Base-by-base conservation (phyloP, 2,113 vertebrate species). In the Tetrax tetrax region DNA sequence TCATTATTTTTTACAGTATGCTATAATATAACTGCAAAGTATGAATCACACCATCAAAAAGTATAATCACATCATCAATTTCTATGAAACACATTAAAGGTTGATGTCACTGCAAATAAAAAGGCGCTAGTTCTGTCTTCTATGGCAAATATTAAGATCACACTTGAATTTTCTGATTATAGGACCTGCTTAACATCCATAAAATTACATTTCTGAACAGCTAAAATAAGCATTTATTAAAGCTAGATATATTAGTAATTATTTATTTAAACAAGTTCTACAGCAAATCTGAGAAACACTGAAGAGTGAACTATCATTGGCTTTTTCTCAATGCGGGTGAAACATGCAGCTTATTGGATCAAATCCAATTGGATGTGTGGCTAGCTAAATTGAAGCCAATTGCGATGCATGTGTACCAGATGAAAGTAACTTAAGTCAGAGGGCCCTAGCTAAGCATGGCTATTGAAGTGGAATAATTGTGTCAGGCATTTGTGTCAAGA, bases 111-210 rank as follows among this genome's bases (percentile, higher is more conserved):
- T 33, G 65, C 74, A 89, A 89, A 95, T 63, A 88, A 93, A 86
- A 96, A 91, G 48, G 50, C 43, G 68, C 86, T 84, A 45, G 31
- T 89, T 92, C 41, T 69, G 91, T 63, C 61, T 85, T 84, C 37
- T 59, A 15, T 59, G 33, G 63, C n/a, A 91, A 85, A 94, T 92
- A 78, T 78, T 84, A 83, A 47, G 56, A 92, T 79, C 54, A 82
- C 37, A 94, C 57, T 84, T 89, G 48, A 92, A 82, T 94, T 92
- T 92, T 77, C 50, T 76, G 25, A 95, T 93, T 89, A 87, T 28
- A 91, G 53, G 38, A 69, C 50, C 60, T 79, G 51, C 50, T 89
- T 92, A 91, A 81, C 45, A 87, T 82, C 65, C 92, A 91, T 82
- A 89, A 87, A 93, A 90, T 85, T 80, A 66, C 31, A 65, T 87